phyloP scores from a whole-genome alignment of 2,888 invertebrate species.

The Dicyrtomina minuta region DNA sequence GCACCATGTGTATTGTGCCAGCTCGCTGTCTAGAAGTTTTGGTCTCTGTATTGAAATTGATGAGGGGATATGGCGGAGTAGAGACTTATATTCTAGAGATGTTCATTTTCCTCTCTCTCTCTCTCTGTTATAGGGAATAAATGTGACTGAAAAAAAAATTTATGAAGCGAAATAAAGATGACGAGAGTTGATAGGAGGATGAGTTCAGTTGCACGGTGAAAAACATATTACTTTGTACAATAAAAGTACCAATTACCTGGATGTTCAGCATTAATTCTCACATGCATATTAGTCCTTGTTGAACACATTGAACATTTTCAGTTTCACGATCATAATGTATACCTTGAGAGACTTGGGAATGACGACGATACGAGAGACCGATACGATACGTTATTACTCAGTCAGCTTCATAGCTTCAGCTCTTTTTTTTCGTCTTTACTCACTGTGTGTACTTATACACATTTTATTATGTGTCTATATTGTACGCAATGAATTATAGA shows the following conservation, averaged over 20 bases:
- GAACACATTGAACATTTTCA: not conserved
- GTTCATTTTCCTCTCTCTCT: not conserved
- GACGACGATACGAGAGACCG: too few relatives aligned
- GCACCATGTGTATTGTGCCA: too few relatives aligned
- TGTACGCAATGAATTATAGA: too few relatives aligned
- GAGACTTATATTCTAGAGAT: not conserved
- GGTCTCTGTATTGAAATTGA: too few relatives aligned
- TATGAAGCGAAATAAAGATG: constrained; percentile 46
- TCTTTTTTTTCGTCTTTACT: too few relatives aligned
- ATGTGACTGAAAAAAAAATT: constrained; percentile 26
- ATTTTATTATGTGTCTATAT: too few relatives aligned
- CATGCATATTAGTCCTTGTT: constrained; percentile 26
- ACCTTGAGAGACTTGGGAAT: too few relatives aligned
- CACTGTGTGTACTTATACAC: too few relatives aligned
- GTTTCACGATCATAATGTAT: constrained; percentile 1
- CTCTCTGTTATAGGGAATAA: not conserved
- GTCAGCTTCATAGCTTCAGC: too few relatives aligned
- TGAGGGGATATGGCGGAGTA: too few relatives aligned
- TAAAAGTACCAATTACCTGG: constrained; percentile 35
- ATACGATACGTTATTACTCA: too few relatives aligned
- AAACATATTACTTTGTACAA: constrained; percentile 32
- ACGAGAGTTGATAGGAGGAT: constrained; percentile 24
- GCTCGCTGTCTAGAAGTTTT: too few relatives aligned
- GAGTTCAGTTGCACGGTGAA: constrained; percentile 28
- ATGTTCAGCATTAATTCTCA: constrained; percentile 36